Evolutionary conservation across 2,888 invertebrate species (phyloP).

Genomic region (Apodemia mormo): DNA sequence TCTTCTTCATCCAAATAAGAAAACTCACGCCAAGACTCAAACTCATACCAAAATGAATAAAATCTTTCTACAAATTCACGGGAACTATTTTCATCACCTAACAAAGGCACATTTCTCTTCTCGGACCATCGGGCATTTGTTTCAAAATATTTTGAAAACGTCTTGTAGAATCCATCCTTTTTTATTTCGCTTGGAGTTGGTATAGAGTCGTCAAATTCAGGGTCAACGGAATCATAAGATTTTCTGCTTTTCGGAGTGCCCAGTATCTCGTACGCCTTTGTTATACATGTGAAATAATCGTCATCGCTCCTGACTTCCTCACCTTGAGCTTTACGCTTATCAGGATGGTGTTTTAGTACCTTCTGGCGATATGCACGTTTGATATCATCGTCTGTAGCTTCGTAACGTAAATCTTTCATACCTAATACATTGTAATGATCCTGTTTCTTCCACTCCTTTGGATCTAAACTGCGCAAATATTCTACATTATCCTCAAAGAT

Average conservation of each 20-base stretch:
- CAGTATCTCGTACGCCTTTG: slow-evolving; percentile 95
- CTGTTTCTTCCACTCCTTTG: slow-evolving; percentile 98
- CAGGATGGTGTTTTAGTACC: slow-evolving; percentile 96
- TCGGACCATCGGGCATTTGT: slow-evolving; percentile 95
- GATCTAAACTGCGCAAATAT: slow-evolving; percentile 93
- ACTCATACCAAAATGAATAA: slow-evolving; percentile 99
- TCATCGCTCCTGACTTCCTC: slow-evolving; percentile 94
- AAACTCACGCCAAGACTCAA: slow-evolving; percentile 99
- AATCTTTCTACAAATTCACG: slow-evolving; percentile 94
- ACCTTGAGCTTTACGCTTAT: slow-evolving; percentile 96
- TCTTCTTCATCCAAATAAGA: slow-evolving; percentile 99
- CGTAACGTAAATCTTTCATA: slow-evolving; percentile 89
- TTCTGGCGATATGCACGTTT: slow-evolving; percentile 93
- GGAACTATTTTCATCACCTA: slow-evolving; percentile 89
- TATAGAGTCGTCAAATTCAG: slow-evolving; percentile 93
- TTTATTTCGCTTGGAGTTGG: slow-evolving; percentile 90
- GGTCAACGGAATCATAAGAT: slow-evolving; percentile 98
- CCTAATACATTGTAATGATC: slow-evolving; percentile 99
- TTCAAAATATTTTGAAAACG: slow-evolving; percentile 86
- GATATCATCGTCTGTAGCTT: slow-evolving; percentile 95
- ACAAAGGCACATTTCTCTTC: slow-evolving; percentile 90
- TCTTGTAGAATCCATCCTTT: slow-evolving; percentile 87
- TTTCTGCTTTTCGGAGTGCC: slow-evolving; percentile 91
- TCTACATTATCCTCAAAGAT: slow-evolving; percentile 87
- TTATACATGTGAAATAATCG: slow-evolving; percentile 99